Evolutionary conservation across 2,797 vertebrate genomes (phyloP), one percentile per base, ranked within the genome.

Genomic region (Siniperca undulata): DNA sequence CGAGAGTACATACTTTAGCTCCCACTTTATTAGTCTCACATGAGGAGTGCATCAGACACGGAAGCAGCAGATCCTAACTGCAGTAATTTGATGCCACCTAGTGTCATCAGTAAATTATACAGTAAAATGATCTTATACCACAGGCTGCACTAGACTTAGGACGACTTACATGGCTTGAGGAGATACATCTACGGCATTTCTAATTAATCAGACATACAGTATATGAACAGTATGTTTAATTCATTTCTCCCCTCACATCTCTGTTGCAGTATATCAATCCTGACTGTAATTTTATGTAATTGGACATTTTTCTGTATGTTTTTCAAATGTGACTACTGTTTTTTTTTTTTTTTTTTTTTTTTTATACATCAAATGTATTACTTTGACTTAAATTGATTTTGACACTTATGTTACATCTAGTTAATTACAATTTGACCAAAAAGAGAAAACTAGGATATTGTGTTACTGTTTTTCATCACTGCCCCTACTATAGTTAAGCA

Each of bases 1-100:
- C 9, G 20, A 44, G 52, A 42, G 20, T 19, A 27, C n/a, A 36
- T 17, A 52, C 14, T 55, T 69, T 0, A 70, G 27, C 38, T 77
- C 53, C 12, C 14, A 38, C 55, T 74, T 60, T 27, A 66, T 65
- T 67, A 27, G 52, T 24, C 40, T 38, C 27, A 46, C 4, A 55
- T 20, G 42, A 78, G 72, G 36, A 38, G 34, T 13, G 0, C 30
- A 6, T 3, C 52, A 68, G 58, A 78, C 19, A 8, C 56, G 40
- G 36, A 16, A 38, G 55, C 56, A 48, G 66, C 12, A 65, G 17
- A 65, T 73, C 12, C 42, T 40, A 74, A 73, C 69, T 74, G 75
- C 82, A 89, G 94, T 79, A 85, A 88, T 80, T 58, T 90, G 91
- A 93, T 93, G 93, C 94, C 93, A 92, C 83, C 94, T 94, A 93